Base-by-base conservation (phyloP, 2,797 vertebrate genomes). In the Gymnodraco acuticeps region DNA sequence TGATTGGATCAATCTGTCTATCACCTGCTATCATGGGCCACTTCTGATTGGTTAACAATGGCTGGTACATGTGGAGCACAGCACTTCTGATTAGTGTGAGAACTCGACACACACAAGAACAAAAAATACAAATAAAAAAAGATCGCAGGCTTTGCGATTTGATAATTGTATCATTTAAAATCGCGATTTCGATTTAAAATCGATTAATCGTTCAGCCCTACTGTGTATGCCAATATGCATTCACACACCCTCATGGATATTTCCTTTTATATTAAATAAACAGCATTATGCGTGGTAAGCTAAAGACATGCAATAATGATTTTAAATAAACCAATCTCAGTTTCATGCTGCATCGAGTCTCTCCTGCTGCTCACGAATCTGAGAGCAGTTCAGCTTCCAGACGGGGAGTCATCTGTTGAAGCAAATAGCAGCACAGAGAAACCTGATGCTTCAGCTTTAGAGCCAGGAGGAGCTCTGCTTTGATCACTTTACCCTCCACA, bases 391-490 rank as follows among this genome's bases (percentile, higher is more conserved):
- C 62, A 45, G 53, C 55, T 46, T 66, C 60, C 70, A 83, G 74
- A 75, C 31, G 23, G 64, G 60, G 43, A 61, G 73, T 61, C 62
- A 73, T 80, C 81, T 59, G 66, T 45, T n/a, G 60, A 71, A 55
- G 75, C 73, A 75, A 59, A 80, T 47, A 10, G 76, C 65, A 67
- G 59, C 59, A 61, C 66, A 79, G 63, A 2, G 80, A 83, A 87
- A 92, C 82, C 68, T 2, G 75, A 92, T 71, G 74, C 27, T 27
- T 27, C 71, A 10, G 67, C 78, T 70, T 64, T 64, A 14, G 15
- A 47, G 68, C 82, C 73, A 67, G 68, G 70, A 82, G 77, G 77
- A 67, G 76, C 67, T 64, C 80, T 43, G 54, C 56, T 77, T 78
- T 64, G 46, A 77, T 73, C 81, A 19, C 62, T 69, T 77, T 16